These are phyloP conservation scores for Myodes glareolus DNA, from an alignment of 2,113 vertebrate species.

Conservation along the genomic window DNA sequence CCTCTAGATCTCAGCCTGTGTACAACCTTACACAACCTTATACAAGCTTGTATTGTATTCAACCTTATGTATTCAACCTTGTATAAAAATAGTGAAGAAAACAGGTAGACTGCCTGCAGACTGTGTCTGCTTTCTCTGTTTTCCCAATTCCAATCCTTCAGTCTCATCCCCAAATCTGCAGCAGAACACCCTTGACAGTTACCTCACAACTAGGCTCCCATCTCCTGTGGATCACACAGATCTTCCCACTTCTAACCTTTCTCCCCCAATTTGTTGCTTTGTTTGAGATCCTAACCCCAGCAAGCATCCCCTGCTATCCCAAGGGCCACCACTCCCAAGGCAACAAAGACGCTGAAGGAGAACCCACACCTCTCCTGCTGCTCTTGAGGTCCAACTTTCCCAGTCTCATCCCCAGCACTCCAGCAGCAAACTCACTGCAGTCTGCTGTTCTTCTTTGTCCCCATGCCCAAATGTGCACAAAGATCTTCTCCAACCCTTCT, in stretches of 20 bases:
- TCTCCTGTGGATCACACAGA: background rate
- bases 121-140: background rate
- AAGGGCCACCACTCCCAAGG: background rate
- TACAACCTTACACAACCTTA: no score
- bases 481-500: no score
- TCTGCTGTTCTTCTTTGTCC: background rate
- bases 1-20: background rate
- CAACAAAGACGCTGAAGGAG: background rate
- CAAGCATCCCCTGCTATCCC: background rate
- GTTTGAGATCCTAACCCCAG: background rate
- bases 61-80: no score
- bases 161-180: no score
- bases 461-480: no score
- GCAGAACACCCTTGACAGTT: no score
- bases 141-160: background rate
- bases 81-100: background rate
- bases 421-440: background rate
- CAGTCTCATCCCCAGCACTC: background rate
- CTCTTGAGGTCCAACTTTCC: background rate
- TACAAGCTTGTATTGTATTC: no score
- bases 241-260: background rate
- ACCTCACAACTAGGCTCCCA: no score
- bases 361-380: background rate
- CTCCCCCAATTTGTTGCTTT: background rate
- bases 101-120: background rate